Evolutionary conservation across 2,888 invertebrate species (phyloP).

Genomic region (Eudasyphora cyanicolor): DNA sequence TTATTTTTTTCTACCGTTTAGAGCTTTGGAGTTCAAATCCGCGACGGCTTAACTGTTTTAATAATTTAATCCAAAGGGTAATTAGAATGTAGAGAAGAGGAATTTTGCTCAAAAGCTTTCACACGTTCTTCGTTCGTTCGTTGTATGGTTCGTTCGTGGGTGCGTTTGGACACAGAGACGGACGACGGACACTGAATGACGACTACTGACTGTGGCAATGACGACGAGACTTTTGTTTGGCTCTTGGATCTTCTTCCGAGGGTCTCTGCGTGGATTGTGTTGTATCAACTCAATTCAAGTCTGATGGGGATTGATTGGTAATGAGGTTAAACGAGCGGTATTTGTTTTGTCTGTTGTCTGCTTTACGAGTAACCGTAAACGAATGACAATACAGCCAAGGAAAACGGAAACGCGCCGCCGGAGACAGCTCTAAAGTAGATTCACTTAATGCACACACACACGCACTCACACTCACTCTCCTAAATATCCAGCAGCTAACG

Average conservation of each 20-base stretch:
- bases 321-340: constrained; percentile 62
- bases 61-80: constrained; percentile 78
- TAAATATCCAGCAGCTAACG: constrained; percentile 9
- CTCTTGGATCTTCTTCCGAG: not conserved
- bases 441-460: constrained; percentile 26
- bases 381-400: constrained; percentile 67
- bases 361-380: constrained; percentile 57
- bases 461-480: not conserved
- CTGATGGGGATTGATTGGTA: constrained; percentile 65
- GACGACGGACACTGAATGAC: constrained; percentile 31
- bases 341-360: constrained; percentile 47
- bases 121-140: not conserved
- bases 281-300: constrained; percentile 61
- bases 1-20: constrained; percentile 66
- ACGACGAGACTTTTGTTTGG: not conserved
- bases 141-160: constrained; percentile 15
- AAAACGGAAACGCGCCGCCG: constrained; percentile 73
- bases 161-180: constrained; percentile 46
- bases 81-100: constrained; percentile 74
- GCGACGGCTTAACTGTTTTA: constrained; percentile 76
- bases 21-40: constrained; percentile 69
- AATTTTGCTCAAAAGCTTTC: too few relatives aligned
- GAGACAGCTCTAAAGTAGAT: constrained; percentile 40
- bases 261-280: constrained; percentile 48
- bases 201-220: not conserved